phyloP scores from a whole-genome alignment of 2,888 invertebrate genomes.

The Eretmocerus hayati region DNA sequence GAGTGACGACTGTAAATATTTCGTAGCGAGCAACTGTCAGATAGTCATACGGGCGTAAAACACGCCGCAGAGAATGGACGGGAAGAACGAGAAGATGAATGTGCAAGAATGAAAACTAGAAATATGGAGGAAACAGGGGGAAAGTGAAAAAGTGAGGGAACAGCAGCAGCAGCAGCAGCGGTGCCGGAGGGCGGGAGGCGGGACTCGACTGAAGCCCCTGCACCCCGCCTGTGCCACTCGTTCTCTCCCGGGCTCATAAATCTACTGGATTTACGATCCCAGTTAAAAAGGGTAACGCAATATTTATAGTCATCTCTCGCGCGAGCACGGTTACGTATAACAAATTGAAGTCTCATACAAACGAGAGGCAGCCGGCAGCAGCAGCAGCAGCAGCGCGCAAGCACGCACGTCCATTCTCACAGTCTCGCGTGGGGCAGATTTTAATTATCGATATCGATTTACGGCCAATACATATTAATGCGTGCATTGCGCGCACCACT shows the following conservation, averaged over 20 bases:
- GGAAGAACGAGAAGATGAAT: too few species aligned
- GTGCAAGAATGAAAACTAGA: too few species aligned
- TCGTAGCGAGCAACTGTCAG: too few species aligned
- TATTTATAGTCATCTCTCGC: constrained; percentile 45
- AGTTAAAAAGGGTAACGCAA: constrained; percentile 43
- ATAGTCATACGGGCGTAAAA: too few species aligned
- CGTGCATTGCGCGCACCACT: constrained; percentile 17
- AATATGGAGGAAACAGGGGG: constrained; percentile 6
- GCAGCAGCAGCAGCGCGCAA: too few species aligned
- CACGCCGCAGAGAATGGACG: too few species aligned
- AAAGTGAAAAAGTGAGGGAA: constrained; percentile 7
- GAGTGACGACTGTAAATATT: too few species aligned
- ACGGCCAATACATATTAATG: constrained; percentile 45
- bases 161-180: too few species aligned
- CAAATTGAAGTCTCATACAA: constrained; percentile 46
- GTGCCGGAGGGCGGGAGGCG: too few species aligned
- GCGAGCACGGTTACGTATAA: constrained; percentile 39
- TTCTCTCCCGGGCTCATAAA: constrained; percentile 33
- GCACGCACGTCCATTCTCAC: not conserved
- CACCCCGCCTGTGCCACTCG: too few species aligned
- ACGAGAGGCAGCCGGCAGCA: constrained; percentile 27
- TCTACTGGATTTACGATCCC: constrained; percentile 43
- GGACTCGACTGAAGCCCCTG: too few species aligned
- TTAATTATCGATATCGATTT: constrained; percentile 47
- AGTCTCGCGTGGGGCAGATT: constrained; percentile 32